These are phyloP conservation scores for Ceratosolen fusciceps DNA, from an alignment of 1,140 invertebrate genomes.

Conservation along the genomic window DNA sequence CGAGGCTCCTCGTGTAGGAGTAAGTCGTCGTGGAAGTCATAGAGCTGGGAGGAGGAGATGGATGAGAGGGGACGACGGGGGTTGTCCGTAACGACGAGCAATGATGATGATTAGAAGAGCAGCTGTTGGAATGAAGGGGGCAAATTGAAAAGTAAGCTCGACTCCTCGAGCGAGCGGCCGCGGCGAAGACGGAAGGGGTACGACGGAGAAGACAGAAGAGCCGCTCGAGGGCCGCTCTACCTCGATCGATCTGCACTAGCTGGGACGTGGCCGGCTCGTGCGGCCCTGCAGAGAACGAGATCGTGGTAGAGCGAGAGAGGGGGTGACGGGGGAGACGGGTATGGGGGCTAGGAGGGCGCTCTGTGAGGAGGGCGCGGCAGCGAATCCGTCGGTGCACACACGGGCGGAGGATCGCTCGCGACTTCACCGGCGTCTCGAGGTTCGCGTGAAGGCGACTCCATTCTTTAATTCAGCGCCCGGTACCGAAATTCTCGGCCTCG, in stretches of 20 bases:
- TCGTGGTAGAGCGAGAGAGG: background rate
- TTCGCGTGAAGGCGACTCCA: background rate
- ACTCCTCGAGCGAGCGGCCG: conserved; percentile 29
- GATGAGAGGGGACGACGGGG: too few species aligned
- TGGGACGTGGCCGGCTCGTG: conserved; percentile 34
- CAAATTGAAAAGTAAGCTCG: background rate
- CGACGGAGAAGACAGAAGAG: background rate
- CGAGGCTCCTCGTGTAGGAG: too few species aligned
- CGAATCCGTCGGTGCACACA: background rate
- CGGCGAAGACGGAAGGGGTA: background rate
- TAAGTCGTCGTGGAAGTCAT: too few species aligned
- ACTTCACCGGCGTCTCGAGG: conserved; percentile 14
- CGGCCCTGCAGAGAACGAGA: conserved; percentile 16
- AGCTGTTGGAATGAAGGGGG: background rate
- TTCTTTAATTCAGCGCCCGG: background rate
- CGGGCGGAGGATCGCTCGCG: background rate
- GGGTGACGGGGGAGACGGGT: conserved; percentile 33
- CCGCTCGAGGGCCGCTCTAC: conserved; percentile 49
- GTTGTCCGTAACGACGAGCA: too few species aligned
- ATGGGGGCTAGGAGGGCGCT: conserved; percentile 40
- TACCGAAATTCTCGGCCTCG: background rate
- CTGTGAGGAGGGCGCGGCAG: too few species aligned
- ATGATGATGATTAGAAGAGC: background rate
- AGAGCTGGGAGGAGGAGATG: too few species aligned
- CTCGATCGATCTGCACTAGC: conserved; percentile 60